Conservation (phyloP, 1,140 invertebrate genomes). For the Drosophila prosaltans region DNA sequence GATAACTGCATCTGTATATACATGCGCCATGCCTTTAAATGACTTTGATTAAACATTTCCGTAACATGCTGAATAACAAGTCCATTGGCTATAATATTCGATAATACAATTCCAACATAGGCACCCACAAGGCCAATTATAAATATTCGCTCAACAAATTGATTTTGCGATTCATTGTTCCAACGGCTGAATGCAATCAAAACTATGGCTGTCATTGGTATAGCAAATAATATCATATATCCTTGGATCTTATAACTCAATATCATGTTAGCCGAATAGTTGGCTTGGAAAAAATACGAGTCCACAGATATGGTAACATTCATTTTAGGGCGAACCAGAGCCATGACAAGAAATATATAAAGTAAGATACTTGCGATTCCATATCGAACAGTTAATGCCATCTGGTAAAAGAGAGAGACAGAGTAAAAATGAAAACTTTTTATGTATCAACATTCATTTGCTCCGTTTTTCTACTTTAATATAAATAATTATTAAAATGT, state of each 20-base stretch:
- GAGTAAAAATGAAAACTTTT: no score
- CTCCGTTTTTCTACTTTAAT: no score
- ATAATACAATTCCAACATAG: conserved; percentile 16
- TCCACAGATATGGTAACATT: conserved; percentile 33
- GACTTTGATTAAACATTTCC: conserved; percentile 31
- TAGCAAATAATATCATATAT: conserved; percentile 27
- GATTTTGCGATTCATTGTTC: conserved; percentile 18
- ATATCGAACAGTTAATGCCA: background rate
- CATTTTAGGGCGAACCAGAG: conserved; percentile 42
- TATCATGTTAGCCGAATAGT: conserved; percentile 12
- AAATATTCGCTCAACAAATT: background rate
- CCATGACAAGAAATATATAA: conserved; percentile 23
- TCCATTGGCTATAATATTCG: conserved; percentile 31
- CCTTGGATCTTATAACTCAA: conserved; percentile 30
- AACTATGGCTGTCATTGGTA: conserved; percentile 24
- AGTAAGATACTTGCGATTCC: conserved; percentile 20
- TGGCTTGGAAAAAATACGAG: conserved; percentile 23
- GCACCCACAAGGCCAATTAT: background rate
- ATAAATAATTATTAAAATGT: no score
- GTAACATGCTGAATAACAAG: conserved; percentile 35
- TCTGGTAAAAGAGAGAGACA: background rate
- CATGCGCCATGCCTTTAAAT: conserved; percentile 25
- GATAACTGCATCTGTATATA: conserved; percentile 28
- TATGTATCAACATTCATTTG: no score
- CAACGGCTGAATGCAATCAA: conserved; percentile 36